A percentile compares a stretch with the other conserved stretches of the same genome.
Conservation (phyloP, 2,113 vertebrate genomes). For the Panthera uncia region DNA sequence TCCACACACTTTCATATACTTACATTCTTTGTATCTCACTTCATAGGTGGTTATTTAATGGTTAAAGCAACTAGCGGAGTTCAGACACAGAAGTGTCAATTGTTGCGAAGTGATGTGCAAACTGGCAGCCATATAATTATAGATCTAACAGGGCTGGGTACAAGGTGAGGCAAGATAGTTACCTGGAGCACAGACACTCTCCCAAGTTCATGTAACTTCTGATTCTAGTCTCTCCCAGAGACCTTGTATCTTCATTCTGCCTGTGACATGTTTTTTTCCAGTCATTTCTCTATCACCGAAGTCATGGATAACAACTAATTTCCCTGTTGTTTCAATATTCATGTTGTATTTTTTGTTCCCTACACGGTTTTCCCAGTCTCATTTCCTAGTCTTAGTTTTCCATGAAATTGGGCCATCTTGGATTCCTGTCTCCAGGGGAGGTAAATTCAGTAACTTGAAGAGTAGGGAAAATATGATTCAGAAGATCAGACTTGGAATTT, state of each 20-base stretch:
- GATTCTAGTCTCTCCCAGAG: not conserved
- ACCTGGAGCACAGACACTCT: not conserved
- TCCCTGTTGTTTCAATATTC: not conserved
- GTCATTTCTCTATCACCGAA: not conserved
- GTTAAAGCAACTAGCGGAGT: not conserved
- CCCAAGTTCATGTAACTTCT: not conserved
- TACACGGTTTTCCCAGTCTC: not conserved
- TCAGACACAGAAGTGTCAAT: not conserved
- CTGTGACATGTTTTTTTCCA: not conserved
- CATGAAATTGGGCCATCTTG: not conserved
- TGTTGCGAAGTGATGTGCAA: not conserved
- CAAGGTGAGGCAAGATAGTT: not conserved
- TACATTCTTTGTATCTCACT: not conserved
- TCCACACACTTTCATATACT: not conserved
- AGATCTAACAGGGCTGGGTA: not conserved
- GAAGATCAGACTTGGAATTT: not conserved
- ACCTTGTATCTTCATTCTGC: not conserved
- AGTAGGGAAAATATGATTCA: not conserved
- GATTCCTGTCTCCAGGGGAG: not conserved
- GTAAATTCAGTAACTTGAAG: not conserved
- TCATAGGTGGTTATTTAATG: not conserved
- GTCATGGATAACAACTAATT: not conserved
- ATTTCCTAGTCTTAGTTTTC: not conserved
- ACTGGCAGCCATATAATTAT: not conserved
- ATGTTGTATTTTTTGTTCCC: not conserved